Conservation (phyloP, 2,888 invertebrate species). For the Myathropa florea region DNA sequence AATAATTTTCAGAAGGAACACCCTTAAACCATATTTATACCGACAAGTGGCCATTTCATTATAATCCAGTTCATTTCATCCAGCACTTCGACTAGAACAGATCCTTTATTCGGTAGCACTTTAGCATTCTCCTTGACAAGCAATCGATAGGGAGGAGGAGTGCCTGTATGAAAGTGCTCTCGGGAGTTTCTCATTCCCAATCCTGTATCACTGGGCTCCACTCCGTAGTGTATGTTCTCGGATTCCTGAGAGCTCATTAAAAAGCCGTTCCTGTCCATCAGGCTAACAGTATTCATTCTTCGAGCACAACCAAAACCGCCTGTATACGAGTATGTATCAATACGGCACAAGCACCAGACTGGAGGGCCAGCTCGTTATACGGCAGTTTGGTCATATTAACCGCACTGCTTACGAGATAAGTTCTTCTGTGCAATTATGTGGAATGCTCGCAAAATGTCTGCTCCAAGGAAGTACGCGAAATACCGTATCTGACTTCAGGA, state of each 20-base stretch:
- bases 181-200: conserved; percentile 5
- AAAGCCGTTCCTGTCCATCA: conserved; percentile 3
- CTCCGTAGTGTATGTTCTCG: conserved; percentile 7
- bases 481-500: conserved; percentile 13
- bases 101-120: background rate
- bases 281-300: background rate
- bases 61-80: conserved; percentile 14
- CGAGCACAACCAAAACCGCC: background rate
- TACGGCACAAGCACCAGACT: conserved; percentile 13
- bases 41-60: background rate
- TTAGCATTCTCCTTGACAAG: background rate
- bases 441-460: conserved; percentile 44
- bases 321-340: conserved; percentile 5
- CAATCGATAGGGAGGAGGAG: conserved; percentile 21
- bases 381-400: conserved; percentile 35
- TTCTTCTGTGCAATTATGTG: conserved; percentile 49
- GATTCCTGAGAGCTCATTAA: conserved; percentile 59
- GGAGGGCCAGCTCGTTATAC: conserved; percentile 25
- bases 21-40: background rate
- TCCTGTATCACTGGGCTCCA: background rate
- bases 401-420: conserved; percentile 31
- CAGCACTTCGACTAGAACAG: conserved; percentile 1
- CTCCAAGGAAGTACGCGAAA: conserved; percentile 24
- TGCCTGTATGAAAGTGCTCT: conserved; percentile 8
- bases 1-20: background rate